These are phyloP conservation scores for Apteryx owenii DNA, from an alignment of 2,113 vertebrate genomes.

Conservation along the genomic window DNA sequence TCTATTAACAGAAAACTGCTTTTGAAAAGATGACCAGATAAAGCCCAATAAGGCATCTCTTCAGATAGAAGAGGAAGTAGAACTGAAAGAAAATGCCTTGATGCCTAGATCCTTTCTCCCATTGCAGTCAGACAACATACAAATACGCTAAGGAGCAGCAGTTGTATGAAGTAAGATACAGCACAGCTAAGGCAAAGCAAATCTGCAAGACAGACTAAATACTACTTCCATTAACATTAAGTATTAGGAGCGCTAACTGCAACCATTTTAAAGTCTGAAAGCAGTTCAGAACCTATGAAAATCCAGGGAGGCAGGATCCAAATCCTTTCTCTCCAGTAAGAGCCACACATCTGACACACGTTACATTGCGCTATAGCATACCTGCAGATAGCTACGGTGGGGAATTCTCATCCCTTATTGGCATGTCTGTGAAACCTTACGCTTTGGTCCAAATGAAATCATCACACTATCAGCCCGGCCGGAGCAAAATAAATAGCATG, in stretches of 20 bases:
- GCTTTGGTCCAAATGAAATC: fast-evolving
- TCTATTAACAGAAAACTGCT: not conserved
- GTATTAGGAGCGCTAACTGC: fast-evolving
- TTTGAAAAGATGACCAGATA: fast-evolving
- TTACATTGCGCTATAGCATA: not conserved
- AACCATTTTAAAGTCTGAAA: not conserved
- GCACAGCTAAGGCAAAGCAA: fast-evolving
- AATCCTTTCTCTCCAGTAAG: not conserved
- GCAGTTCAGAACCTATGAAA: not conserved
- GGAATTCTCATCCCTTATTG: not conserved
- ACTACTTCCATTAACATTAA: not conserved
- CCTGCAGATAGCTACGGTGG: not conserved
- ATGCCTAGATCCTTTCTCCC: not conserved
- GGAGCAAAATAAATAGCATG: not conserved
- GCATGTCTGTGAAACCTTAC: not conserved
- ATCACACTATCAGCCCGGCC: not conserved
- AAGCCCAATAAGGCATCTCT: no score
- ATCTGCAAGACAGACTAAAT: not conserved
- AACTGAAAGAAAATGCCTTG: not conserved
- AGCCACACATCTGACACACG: not conserved
- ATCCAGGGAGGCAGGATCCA: not conserved
- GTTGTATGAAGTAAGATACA: not conserved
- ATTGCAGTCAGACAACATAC: fast-evolving
- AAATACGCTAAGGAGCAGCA: not conserved
- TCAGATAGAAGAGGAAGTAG: not conserved